Base-by-base conservation (phyloP, 2,113 vertebrate genomes). In the Microcebus griseorufus region DNA sequence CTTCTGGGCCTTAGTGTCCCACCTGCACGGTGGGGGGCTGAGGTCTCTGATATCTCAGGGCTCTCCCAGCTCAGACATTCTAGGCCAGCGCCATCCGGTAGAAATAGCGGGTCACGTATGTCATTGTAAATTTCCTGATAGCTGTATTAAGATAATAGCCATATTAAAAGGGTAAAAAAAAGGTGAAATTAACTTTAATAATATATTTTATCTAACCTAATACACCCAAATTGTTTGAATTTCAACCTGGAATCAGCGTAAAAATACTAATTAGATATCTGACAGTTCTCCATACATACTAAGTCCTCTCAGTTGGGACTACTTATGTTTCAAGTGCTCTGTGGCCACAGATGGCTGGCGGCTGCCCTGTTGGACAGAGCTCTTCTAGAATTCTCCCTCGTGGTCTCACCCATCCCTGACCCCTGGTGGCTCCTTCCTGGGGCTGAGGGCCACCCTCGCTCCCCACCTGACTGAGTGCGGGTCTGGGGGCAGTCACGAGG, bases 281-380 rank as follows among this genome's bases (percentile, higher is more conserved):
- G 27, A 9, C 4, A 4, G 25, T 58, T 82, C 76, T 64, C 29
- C 37, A 2, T 5, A 13, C 27, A 2, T 32, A 27, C 51, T 20
- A 16, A n/a, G 14, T 23, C 18, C 4, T 29, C 85, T 88, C 48
- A 8, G 0, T 18, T 42, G 69, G 34, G 51, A 23, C n/a, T 1
- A 29, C 17, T 29, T 29, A 14, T 25, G 34, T 48, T 32, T 18
- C 65, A 48, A 4, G 17, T 0, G 53, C 51, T 64, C 4, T 0
- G 0, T 3, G 4, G 73, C 73, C 93, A 13, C 13, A 0, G 0
- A 20, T 51, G 58, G 80, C 81, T 25, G 5, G 27, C 4, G 32
- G 85, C 67, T 60, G 12, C 29, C 23, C 0, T 17, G 0, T 1
- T 6, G 1, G 34, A 29, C 4, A 0, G 0, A 0, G 48, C 48